A percentile compares a stretch with the other conserved stretches of the same genome.
phyloP scores from a whole-genome alignment of 2,113 vertebrate genomes.

The Junco hyemalis region DNA sequence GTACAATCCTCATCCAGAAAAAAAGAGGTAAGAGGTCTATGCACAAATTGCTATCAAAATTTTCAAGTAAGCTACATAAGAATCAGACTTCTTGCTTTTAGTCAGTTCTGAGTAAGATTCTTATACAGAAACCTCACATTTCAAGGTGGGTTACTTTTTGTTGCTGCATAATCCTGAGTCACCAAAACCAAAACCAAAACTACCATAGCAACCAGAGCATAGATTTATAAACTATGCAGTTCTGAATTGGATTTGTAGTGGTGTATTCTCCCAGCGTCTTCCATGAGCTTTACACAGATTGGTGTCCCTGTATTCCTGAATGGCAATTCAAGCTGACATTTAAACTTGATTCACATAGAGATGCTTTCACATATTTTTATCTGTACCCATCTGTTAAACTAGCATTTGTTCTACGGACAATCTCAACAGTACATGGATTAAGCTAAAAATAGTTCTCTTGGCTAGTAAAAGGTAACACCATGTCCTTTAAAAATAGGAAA shows the following conservation, averaged over 20 bases:
- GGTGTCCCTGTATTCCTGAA: neutral
- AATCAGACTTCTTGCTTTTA: neutral
- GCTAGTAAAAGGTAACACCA: neutral
- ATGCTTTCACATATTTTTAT: neutral
- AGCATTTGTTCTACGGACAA: neutral
- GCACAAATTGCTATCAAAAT: neutral
- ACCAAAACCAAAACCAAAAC: slow-evolving; percentile 19
- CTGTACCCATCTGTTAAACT: slow-evolving; percentile 13
- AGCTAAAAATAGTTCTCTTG: slow-evolving; percentile 31
- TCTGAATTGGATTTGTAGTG: slow-evolving; percentile 1
- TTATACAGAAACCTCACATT: neutral
- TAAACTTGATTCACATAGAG: neutral
- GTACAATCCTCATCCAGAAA: neutral
- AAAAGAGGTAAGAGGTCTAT: neutral
- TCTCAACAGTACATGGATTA: neutral
- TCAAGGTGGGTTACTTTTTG: neutral
- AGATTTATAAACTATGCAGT: neutral
- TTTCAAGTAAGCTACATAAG: neutral
- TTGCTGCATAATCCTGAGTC: slow-evolving; percentile 61
- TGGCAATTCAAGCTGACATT: neutral
- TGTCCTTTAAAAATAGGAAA: slow-evolving; percentile 18
- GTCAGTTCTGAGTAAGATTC: neutral
- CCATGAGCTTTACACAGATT: neutral
- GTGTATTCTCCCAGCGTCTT: neutral
- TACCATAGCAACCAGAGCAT: slow-evolving; percentile 57